These are phyloP conservation scores for Megalopta genalis DNA, from an alignment of 1,140 invertebrate species.

Conservation along the genomic window DNA sequence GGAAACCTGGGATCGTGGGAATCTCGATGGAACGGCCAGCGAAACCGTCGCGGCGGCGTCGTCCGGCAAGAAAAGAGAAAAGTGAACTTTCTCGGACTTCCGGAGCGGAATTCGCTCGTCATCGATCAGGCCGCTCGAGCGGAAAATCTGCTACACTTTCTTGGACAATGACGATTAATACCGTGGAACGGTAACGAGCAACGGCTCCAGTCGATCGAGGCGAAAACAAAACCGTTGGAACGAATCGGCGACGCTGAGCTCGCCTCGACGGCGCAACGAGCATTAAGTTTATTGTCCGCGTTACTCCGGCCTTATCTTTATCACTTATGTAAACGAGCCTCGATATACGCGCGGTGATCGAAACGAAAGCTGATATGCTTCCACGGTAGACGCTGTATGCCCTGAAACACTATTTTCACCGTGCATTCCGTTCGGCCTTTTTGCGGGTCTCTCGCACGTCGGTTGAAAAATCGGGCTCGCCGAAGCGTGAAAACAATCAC, in stretches of 20 bases:
- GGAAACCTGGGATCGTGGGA: background rate
- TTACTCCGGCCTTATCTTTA: background rate
- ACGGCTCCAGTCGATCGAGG: background rate
- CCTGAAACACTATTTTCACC: background rate
- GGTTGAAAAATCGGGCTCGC: background rate
- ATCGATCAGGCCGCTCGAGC: slow-evolving; percentile 41
- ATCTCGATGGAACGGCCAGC: background rate
- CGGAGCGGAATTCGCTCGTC: slow-evolving; percentile 14
- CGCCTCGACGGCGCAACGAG: background rate
- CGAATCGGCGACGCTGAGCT: background rate
- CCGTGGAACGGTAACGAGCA: background rate
- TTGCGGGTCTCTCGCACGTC: background rate
- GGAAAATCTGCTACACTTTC: slow-evolving; percentile 50
- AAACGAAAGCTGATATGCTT: background rate
- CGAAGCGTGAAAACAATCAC: background rate
- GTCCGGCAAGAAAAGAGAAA: slow-evolving; percentile 31
- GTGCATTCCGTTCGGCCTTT: background rate
- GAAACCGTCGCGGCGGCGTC: background rate
- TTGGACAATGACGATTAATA: slow-evolving; percentile 5
- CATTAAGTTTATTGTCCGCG: background rate
- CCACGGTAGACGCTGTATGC: background rate
- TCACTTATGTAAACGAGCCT: background rate
- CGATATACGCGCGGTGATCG: background rate
- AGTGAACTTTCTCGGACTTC: slow-evolving; percentile 48
- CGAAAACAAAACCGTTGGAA: background rate